Evolutionary conservation across 1,140 invertebrate genomes (phyloP), one percentile per base, ranked within the genome.

Genomic region (Solenopsis fugax): DNA sequence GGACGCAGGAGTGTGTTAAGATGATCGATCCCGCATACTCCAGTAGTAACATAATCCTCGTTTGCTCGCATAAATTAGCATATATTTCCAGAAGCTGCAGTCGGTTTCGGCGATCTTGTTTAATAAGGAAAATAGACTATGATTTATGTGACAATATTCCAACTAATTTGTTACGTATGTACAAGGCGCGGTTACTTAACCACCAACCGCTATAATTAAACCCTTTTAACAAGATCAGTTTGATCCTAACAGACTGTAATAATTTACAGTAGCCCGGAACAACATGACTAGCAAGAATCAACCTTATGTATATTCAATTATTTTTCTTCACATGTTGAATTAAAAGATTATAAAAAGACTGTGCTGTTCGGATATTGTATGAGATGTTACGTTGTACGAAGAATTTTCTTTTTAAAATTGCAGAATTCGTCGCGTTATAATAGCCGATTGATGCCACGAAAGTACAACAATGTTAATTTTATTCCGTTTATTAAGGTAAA

Each of bases 1-100:
- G 75, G 82, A 85, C 56, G 37, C 50, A 41, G 24, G 45, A 73
- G 69, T 84, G 69, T 75, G 54, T 84, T 75, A 84, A 84, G 67
- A 82, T 82, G 80, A 84, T 84, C 69, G 80, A 84, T 84, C 41
- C 5, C 13, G 41, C n/a, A 60, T 81, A 54, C 24, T 13, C 24
- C 56, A 37, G 54, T 24, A 62, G 80, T 21, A 73, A 60, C 80
- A 48, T 75, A 84, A 75, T 75, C 41, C 54, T 29, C 54, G 54
- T 84, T 84, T 62, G 54, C 54, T 73, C 56, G 69, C 56, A 60
- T 84, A 75, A 48, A 75, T 75, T 75, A 75, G 54, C 69, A 84
- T 73, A 80, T 80, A 60, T 37, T 84, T 84, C 56, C n/a, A 71
- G 54, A 73, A 1, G 41, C 6, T 52, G 45, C 56, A 41, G 50